These are phyloP conservation scores for Spea bombifrons DNA, from an alignment of 2,113 vertebrate genomes.

Conservation along the genomic window DNA sequence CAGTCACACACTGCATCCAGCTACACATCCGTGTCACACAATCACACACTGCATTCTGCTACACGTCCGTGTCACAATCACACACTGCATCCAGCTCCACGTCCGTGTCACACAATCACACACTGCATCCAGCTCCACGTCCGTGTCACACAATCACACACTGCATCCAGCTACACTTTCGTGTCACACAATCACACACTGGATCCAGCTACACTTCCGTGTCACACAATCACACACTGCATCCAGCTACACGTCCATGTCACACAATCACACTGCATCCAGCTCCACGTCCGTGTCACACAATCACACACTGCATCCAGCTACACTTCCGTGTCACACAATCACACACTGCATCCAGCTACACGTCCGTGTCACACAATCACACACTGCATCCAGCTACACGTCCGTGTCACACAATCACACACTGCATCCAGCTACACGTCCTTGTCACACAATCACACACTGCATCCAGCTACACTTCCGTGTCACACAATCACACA, in stretches of 20 bases:
- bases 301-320: not conserved
- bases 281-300: not conserved
- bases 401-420: not conserved
- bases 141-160: too few relatives aligned
- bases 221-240: constrained; percentile 9
- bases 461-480: not conserved
- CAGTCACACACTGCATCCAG: not conserved
- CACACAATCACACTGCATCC: too few relatives aligned
- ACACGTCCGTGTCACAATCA: not conserved
- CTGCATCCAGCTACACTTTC: not conserved
- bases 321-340: not conserved
- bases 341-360: not conserved
- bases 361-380: too few relatives aligned
- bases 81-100: not conserved
- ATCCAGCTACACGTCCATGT: too few relatives aligned
- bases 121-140: not conserved
- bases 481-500: too few relatives aligned
- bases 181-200: constrained; percentile 5
- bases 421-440: not conserved
- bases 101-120: not conserved
- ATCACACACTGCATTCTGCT: not conserved
- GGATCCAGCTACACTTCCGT: not conserved
- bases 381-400: not conserved
- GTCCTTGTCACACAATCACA: not conserved
- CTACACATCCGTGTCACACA: too few relatives aligned